A percentile compares a stretch with the other conserved stretches of the same genome.
These are phyloP conservation scores for Eupithecia inturbata DNA, from an alignment of 2,888 invertebrate genomes.

Conservation along the genomic window DNA sequence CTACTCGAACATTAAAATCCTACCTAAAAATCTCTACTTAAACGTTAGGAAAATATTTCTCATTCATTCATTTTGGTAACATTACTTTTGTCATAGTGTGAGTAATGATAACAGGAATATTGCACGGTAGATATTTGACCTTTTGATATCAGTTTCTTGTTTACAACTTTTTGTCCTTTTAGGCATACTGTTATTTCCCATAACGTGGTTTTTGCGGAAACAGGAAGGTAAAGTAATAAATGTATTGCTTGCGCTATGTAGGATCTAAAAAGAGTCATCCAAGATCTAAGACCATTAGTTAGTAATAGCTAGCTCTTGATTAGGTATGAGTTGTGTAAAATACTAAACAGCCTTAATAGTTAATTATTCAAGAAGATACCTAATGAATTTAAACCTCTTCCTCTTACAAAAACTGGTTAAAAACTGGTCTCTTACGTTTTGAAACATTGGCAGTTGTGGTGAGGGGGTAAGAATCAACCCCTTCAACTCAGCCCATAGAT, in stretches of 20 bases:
- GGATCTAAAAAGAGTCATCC: neutral
- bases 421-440: too few species aligned
- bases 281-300: neutral
- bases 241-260: neutral
- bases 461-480: too few species aligned
- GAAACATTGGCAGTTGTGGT: too few species aligned
- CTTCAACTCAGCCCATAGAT: too few species aligned
- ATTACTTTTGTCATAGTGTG: neutral
- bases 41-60: neutral
- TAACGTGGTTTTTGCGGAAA: slow-evolving; percentile 7
- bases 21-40: neutral
- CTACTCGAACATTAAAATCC: neutral
- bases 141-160: slow-evolving; percentile 2
- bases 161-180: slow-evolving; percentile 1
- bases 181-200: neutral
- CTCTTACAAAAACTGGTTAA: too few species aligned
- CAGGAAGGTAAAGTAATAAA: slow-evolving; percentile 3
- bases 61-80: neutral
- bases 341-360: neutral
- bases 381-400: neutral
- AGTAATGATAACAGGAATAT: slow-evolving; percentile 5
- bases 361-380: too few species aligned
- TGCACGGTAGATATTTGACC: neutral
- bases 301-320: neutral
- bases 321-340: neutral